Evolutionary conservation across 2,113 vertebrate genomes (phyloP).

Genomic region (Colossoma macropomum): DNA sequence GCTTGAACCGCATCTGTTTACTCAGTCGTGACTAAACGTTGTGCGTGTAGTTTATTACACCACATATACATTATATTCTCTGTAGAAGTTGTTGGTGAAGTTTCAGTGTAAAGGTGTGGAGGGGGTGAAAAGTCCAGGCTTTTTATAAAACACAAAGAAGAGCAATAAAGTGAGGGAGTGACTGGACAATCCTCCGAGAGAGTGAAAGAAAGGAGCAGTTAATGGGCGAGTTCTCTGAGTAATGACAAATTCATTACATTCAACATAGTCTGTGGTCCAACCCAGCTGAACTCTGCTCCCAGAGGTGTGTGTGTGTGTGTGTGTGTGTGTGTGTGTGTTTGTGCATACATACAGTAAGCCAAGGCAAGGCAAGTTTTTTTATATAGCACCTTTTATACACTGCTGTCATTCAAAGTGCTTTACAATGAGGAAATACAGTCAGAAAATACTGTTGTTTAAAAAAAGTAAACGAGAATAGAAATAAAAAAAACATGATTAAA

Average conservation of each 20-base stretch:
- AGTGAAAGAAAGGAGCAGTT: background rate
- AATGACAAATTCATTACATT: constrained; percentile 18
- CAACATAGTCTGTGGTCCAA: background rate
- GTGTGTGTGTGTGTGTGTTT: constrained; percentile 21
- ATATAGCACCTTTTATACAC: no score
- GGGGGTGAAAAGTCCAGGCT: background rate
- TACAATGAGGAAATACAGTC: no score
- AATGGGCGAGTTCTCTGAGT: constrained; percentile 7
- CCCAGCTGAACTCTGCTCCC: background rate
- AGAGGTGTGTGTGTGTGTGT: no score
- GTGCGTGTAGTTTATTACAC: no score
- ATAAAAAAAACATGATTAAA: no score
- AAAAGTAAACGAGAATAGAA: no score
- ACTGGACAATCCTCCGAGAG: background rate
- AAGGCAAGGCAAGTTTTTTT: no score
- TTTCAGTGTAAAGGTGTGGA: background rate
- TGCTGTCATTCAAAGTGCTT: no score
- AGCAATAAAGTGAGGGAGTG: background rate
- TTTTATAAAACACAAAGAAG: background rate
- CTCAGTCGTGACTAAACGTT: no score
- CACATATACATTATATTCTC: background rate
- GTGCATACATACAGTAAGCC: background rate
- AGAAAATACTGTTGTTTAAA: no score
- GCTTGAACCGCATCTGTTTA: background rate
- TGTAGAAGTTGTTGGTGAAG: background rate